Conservation (phyloP, 2,797 vertebrate genomes). For the Pipistrellus pygmaeus region DNA sequence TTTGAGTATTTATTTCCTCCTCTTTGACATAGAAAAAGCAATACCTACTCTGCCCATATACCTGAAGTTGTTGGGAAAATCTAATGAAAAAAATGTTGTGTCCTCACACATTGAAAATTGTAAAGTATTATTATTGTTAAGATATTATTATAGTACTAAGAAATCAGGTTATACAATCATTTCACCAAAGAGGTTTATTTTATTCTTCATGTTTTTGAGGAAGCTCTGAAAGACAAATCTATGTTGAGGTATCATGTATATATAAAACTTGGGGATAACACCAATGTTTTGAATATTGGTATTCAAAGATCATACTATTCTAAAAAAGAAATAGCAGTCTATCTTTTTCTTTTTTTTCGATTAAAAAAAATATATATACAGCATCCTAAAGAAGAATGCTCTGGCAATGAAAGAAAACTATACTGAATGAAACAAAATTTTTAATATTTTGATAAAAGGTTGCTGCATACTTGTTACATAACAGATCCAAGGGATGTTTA, state of each 20-base stretch:
- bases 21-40: conserved; percentile 1
- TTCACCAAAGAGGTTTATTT: background rate
- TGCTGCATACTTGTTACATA: background rate
- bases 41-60: background rate
- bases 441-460: background rate
- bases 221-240: conserved; percentile 31
- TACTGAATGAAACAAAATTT: background rate
- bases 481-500: background rate
- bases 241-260: background rate
- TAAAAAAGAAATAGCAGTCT: background rate
- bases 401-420: conserved; percentile 16
- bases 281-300: background rate
- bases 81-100: background rate
- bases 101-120: conserved; percentile 21
- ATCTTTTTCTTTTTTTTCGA: conserved; percentile 37
- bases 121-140: background rate
- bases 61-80: background rate
- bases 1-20: background rate
- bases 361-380: conserved; percentile 41
- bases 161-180: background rate
- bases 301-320: background rate
- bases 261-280: background rate
- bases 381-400: background rate
- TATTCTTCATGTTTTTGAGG: conserved; percentile 22
- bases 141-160: background rate